Conservation (phyloP, 30 jellyfish, hydroid and myxozoan species). For the Hydractinia echinata region DNA sequence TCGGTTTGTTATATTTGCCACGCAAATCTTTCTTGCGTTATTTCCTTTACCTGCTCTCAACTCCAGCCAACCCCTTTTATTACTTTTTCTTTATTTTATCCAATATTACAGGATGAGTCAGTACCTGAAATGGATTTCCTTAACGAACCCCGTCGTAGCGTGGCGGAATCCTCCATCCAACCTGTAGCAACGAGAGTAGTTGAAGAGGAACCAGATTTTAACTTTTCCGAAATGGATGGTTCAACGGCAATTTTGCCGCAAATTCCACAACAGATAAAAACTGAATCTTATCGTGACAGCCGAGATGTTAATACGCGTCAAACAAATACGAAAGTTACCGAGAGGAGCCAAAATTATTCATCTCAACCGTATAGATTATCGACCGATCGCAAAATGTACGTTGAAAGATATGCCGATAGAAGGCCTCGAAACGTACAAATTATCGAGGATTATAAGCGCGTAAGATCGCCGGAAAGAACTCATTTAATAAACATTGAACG, state of each 20-base stretch:
- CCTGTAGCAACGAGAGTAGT: not conserved
- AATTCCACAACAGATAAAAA: not conserved
- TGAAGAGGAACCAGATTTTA: not conserved
- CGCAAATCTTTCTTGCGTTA: no score
- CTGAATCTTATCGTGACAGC: conserved; percentile 4
- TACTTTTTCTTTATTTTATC: no score
- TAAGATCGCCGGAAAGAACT: not conserved
- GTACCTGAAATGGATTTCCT: no score
- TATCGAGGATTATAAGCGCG: not conserved
- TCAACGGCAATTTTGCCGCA: not conserved
- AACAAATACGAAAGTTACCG: not conserved
- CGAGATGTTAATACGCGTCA: not conserved
- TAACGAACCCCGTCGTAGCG: no score
- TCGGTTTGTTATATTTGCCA: no score
- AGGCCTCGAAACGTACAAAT: not conserved
- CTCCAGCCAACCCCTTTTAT: no score
- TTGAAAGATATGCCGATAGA: not conserved
- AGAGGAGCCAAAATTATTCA: no score
- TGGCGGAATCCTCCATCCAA: conserved; percentile 4
- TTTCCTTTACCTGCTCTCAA: no score
- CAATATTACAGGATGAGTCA: no score
- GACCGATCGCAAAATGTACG: not conserved
- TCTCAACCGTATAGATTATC: conserved; percentile 2
- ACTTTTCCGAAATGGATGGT: not conserved
- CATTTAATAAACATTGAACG: not conserved